Conservation (phyloP, 1,140 invertebrate genomes). For the Episyrphus balteatus region DNA sequence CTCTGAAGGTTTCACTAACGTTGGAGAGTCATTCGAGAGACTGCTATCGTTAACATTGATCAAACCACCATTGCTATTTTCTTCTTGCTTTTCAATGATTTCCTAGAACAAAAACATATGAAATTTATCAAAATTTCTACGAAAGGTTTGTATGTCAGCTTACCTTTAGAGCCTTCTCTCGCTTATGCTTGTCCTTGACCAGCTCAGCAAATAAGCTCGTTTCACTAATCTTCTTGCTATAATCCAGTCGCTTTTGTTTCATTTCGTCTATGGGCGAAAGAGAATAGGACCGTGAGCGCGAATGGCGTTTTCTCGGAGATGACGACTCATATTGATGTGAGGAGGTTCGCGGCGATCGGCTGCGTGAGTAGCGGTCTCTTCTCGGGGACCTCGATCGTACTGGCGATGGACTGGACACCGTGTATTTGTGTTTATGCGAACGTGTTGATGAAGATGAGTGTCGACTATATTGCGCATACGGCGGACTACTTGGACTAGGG, state of each 20-base stretch:
- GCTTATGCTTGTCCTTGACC: slow-evolving; percentile 71
- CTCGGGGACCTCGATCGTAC: slow-evolving; percentile 15
- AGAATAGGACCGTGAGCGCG: slow-evolving; percentile 14
- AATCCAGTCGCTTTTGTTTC: slow-evolving; percentile 42
- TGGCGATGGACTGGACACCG: not conserved
- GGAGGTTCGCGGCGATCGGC: not conserved
- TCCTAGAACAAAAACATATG: slow-evolving; percentile 40
- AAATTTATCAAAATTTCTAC: not conserved
- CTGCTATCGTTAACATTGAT: slow-evolving; percentile 30
- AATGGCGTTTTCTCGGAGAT: not conserved
- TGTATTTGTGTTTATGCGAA: not conserved
- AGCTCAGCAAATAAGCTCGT: slow-evolving; percentile 80
- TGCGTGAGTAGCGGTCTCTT: slow-evolving; percentile 10
- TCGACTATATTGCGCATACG: not conserved
- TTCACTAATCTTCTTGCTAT: slow-evolving; percentile 63
- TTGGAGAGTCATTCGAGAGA: slow-evolving; percentile 17
- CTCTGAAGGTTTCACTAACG: not conserved
- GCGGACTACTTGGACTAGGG: not conserved
- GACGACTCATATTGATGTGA: no score
- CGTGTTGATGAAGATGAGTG: not conserved
- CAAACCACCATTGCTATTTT: slow-evolving; percentile 36
- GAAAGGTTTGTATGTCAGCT: slow-evolving; percentile 8
- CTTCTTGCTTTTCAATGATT: slow-evolving; percentile 47
- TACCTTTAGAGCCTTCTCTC: slow-evolving; percentile 53
- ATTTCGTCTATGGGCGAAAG: slow-evolving; percentile 24